A percentile compares a stretch with the other conserved stretches of the same genome.
Conservation (phyloP, 1,140 invertebrate species). For the Brachionus rubens region DNA sequence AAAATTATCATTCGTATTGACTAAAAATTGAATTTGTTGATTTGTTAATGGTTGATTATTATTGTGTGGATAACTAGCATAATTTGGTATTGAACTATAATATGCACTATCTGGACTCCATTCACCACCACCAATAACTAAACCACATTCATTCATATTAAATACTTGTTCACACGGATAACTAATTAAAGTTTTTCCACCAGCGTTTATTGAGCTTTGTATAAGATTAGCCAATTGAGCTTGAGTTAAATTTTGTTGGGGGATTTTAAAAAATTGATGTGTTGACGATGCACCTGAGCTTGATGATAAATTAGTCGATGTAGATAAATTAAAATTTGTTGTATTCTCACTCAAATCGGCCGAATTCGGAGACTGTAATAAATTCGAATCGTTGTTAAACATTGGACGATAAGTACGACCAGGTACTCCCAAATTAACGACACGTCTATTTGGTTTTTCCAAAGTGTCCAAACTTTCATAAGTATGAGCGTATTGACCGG, state of each 20-base stretch:
- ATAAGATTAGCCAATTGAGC: background rate
- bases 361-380: constrained; percentile 18
- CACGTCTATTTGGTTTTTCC: background rate
- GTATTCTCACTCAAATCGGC: background rate
- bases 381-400: background rate
- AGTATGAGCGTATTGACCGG: constrained; percentile 39
- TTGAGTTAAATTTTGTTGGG: constrained; percentile 5
- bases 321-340: constrained; percentile 1
- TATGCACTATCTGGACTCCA: constrained; percentile 43
- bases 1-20: background rate
- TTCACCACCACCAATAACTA: background rate
- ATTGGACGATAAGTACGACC: background rate
- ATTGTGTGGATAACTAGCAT: constrained; percentile 18
- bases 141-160: too few species aligned
- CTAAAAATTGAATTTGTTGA: constrained; percentile 31
- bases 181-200: constrained; percentile 2
- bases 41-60: background rate
- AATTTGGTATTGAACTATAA: constrained; percentile 46
- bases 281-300: background rate
- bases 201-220: background rate
- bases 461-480: constrained; percentile 24
- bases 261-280: constrained; percentile 5
- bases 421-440: background rate
- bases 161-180: background rate
- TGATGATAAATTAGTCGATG: constrained; percentile 32